These are phyloP conservation scores for Cerceris rybyensis DNA, from an alignment of 2,888 invertebrate genomes.

Conservation along the genomic window DNA sequence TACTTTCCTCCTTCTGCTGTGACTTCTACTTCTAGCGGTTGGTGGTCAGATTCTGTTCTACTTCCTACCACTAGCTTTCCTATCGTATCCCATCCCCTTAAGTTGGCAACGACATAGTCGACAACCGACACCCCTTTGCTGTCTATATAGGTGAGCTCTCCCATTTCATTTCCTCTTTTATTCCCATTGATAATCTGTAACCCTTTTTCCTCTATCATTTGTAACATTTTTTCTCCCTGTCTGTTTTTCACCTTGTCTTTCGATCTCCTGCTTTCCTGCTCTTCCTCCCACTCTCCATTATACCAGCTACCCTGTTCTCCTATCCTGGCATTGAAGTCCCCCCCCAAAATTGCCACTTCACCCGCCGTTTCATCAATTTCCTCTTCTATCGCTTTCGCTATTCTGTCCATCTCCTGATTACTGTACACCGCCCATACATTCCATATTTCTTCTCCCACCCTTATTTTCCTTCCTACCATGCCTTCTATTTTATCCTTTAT, in stretches of 20 bases:
- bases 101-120: not conserved
- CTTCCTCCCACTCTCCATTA: not conserved
- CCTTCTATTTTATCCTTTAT: not conserved
- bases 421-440: not conserved
- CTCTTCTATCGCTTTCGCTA: not conserved
- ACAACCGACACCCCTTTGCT: constrained; percentile 1
- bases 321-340: constrained; percentile 4
- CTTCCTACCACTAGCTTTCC: not conserved
- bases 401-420: not conserved
- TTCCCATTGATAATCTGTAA: constrained; percentile 3
- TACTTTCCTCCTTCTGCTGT: not conserved
- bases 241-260: constrained; percentile 1
- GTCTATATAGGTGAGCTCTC: constrained; percentile 4
- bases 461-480: not conserved
- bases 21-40: not conserved
- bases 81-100: not conserved
- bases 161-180: constrained; percentile 3
- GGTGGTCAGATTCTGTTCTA: constrained; percentile 5
- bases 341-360: not conserved
- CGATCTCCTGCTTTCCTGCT: not conserved
- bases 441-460: not conserved
- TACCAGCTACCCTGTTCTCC: constrained; percentile 1
- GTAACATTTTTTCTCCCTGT: not conserved
- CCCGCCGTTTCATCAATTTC: not conserved
- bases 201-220: not conserved